Evolutionary conservation across 1,140 invertebrate genomes (phyloP), one percentile per base, ranked within the genome.

Genomic region (Zelostemma sp.): DNA sequence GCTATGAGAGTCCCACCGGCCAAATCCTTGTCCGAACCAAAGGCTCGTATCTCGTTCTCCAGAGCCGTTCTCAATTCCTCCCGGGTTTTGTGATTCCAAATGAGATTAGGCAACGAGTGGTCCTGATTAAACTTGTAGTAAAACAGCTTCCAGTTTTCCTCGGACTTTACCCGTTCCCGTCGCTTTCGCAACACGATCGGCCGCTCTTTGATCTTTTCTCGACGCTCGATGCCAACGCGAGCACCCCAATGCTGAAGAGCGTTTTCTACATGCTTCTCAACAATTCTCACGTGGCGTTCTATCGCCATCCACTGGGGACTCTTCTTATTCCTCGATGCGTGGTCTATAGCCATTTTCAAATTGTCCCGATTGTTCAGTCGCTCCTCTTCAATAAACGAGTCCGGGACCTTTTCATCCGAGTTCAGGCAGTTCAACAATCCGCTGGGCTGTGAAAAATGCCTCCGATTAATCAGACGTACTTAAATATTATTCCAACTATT

Each of bases 51-150:
- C 86, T 99, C 98, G 82, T 95, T 96, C 79, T 99, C 96, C 41
- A 99, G 87, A 0, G 95, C 92, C 78, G 95, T 93, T 62, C 94
- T 88, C 31, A 99, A 84, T 82, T 99, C 98, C 86, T 99, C 97
- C 49, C 98, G 88, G 1, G 97, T 99, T 91, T 97, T 97, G 77
- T 97, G 96, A 87, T 99, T 99, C 98, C 98, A 99, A 74, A 99
- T 98, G 5, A 99, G 88, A 87, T 99, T 98, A 3, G 98, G 95
- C 80, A 97, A 88, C 19, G 95, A 91, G 84, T 99, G 97, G 87
- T 99, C 97, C 80, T 92, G 90, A 79, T 91, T 91, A 85, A 99
- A 99, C 81, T 97, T 93, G 79, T 97, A 97, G 83, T 97, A 99
- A 86, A 99, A 98, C 48, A 97, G 87, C 18, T 90, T 88, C 93